phyloP scores from a whole-genome alignment of 2,888 invertebrate genomes.

The Globia sparganii region DNA sequence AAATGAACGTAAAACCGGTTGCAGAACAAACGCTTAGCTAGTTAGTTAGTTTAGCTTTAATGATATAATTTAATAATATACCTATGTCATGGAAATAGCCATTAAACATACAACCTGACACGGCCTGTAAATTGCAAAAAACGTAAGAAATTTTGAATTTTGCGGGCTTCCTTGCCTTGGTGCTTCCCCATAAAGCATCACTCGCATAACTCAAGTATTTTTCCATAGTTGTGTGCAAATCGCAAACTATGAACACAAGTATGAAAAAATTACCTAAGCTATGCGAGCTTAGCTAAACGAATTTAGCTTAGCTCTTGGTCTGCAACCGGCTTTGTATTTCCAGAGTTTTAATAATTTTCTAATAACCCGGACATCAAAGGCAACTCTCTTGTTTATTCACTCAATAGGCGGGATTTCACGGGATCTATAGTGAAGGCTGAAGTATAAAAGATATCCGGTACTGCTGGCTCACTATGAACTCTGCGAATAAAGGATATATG shows the following conservation, averaged over 20 bases:
- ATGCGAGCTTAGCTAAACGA: background rate
- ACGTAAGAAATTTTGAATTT: too few species aligned
- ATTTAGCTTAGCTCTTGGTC: background rate
- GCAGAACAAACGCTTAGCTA: too few species aligned
- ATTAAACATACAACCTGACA: too few species aligned
- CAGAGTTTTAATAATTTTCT: conserved; percentile 9
- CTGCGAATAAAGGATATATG: conserved; percentile 38
- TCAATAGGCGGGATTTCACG: conserved; percentile 8
- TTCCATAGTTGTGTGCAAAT: background rate
- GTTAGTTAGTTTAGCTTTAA: too few species aligned
- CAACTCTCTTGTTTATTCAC: background rate
- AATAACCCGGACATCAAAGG: background rate
- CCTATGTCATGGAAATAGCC: too few species aligned
- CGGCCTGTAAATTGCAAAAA: too few species aligned
- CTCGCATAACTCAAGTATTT: background rate
- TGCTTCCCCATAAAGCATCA: too few species aligned
- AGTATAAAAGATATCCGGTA: conserved; percentile 54
- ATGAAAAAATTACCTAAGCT: background rate
- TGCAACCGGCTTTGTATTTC: background rate
- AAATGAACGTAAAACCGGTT: background rate
- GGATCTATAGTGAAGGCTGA: background rate
- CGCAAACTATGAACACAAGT: too few species aligned
- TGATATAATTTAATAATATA: too few species aligned
- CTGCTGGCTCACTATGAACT: background rate
- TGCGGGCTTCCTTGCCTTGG: too few species aligned